phyloP scores from a whole-genome alignment of 2,888 invertebrate genomes.

The Tetrapedia diversipes region DNA sequence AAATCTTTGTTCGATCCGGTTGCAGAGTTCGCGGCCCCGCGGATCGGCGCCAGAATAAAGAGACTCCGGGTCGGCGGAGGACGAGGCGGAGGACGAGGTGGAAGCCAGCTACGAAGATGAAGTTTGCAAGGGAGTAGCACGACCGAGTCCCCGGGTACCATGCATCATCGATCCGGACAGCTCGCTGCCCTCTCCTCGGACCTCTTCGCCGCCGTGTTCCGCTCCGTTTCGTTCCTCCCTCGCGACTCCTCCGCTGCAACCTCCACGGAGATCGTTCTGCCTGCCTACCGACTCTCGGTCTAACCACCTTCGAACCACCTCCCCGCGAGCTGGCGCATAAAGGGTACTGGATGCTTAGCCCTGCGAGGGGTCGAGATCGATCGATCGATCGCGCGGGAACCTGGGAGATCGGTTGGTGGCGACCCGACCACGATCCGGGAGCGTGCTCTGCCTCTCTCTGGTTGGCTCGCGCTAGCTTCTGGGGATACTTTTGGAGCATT shows the following conservation, averaged over 20 bases:
- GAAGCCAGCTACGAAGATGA: constrained; percentile 63
- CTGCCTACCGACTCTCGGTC: constrained; percentile 39
- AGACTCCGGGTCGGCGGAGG: constrained; percentile 19
- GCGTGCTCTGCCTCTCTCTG: background rate
- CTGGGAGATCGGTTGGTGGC: constrained; percentile 18
- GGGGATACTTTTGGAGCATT: background rate
- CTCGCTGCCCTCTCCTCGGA: constrained; percentile 50
- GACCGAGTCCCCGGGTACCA: constrained; percentile 73
- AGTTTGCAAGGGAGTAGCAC: constrained; percentile 73
- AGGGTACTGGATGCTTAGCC: constrained; percentile 39
- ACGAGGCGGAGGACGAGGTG: constrained; percentile 27
- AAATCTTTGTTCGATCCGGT: constrained; percentile 49
- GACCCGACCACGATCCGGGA: constrained; percentile 27
- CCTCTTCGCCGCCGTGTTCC: constrained; percentile 53
- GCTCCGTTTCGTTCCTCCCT: constrained; percentile 59
- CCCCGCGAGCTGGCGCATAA: constrained; percentile 52
- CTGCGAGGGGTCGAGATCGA: constrained; percentile 51
- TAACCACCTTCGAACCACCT: constrained; percentile 55
- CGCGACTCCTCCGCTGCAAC: constrained; percentile 59
- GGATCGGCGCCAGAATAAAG: constrained; percentile 52
- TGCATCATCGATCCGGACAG: constrained; percentile 79
- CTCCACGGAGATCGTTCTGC: constrained; percentile 54
- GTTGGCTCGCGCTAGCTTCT: constrained; percentile 12
- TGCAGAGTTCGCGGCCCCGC: constrained; percentile 48
- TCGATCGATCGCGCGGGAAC: constrained; percentile 49